Evolutionary conservation across 2,113 vertebrate species (phyloP).

Genomic region (Origma solitaria): DNA sequence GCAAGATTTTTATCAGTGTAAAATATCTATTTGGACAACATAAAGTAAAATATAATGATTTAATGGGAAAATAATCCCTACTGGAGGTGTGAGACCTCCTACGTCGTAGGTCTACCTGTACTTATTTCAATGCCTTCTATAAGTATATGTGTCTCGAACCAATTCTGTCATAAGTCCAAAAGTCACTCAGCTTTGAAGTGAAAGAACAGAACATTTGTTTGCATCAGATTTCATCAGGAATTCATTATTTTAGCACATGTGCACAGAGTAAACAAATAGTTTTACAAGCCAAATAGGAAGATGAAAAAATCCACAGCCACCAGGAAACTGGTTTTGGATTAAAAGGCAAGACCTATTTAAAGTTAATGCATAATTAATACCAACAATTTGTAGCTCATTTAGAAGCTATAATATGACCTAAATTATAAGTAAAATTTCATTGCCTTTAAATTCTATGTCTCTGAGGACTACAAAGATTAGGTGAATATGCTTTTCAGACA

Average conservation of each 20-base stretch:
- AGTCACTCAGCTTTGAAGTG: slow-evolving; percentile 26
- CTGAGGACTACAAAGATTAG: not conserved
- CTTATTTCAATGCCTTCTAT: not conserved
- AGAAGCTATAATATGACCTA: not conserved
- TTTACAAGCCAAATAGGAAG: slow-evolving; percentile 46
- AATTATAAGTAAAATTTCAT: not conserved
- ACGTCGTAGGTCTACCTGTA: not conserved
- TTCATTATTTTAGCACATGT: slow-evolving; percentile 47
- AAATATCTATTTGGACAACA: not conserved
- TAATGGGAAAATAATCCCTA: not conserved
- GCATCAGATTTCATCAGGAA: slow-evolving; percentile 25
- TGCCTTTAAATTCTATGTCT: not conserved
- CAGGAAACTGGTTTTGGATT: slow-evolving; percentile 30
- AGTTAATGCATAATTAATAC: not conserved
- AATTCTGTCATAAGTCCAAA: slow-evolving; percentile 11
- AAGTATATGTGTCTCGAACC: not conserved
- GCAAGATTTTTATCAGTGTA: accelerated
- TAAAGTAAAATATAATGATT: not conserved
- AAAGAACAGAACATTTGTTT: slow-evolving; percentile 14
- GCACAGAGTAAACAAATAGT: not conserved
- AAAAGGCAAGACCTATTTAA: slow-evolving; percentile 15
- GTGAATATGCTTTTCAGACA: not conserved
- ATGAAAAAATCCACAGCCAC: not conserved
- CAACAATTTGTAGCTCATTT: slow-evolving; percentile 1
- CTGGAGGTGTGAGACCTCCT: not conserved